Evolutionary conservation across 2,888 invertebrate species (phyloP), one percentile per base, ranked within the genome.

Genomic region (Dimorphilus gyrociliatus): DNA sequence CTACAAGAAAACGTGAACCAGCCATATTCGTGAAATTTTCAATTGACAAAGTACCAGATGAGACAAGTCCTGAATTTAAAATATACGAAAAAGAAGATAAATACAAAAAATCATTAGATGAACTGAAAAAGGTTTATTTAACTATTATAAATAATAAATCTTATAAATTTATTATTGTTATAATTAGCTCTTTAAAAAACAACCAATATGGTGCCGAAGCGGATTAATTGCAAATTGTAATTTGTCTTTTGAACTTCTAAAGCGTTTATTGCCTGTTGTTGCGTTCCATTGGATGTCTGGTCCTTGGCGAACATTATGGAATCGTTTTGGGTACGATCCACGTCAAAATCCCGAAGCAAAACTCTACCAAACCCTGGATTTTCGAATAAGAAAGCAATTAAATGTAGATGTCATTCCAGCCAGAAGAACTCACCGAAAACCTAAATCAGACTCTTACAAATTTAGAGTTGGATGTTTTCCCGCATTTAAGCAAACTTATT

Each of bases 271-370:
- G 35, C 86, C 92, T 0, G 72, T 76, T 16, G 64, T 82, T 3
- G 81, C 84, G 0, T 80, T 81, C 56, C 82, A 84, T 55, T 81
- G 79, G 60, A 69, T 72, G 31, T 78, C 74, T 38, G 94, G 97
- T 0, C 94, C 61, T 1, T 97, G 90, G 86, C 70, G 86, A 40
- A 72, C 76, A 30, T 71, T 81, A 55, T 97, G 92, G 81, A 76
- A 84, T 1, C 73, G 70, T 45, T 76, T 77, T 50, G 90, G 90
- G 0, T 92, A 82, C 53, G 88, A 97, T 65, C 92, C 94, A 0
- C 69, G 82, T 16, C 75, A 73, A 44, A 75, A 82, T 39, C 75
- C 77, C 3, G 65, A 66, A 2, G 71, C 86, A 2, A 74, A 81
- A 44, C 72, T 74, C 30, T 90, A 81, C 56, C 94, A 97, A 65